Conservation (phyloP, 2,888 invertebrate genomes). For the Lithosia quadra region DNA sequence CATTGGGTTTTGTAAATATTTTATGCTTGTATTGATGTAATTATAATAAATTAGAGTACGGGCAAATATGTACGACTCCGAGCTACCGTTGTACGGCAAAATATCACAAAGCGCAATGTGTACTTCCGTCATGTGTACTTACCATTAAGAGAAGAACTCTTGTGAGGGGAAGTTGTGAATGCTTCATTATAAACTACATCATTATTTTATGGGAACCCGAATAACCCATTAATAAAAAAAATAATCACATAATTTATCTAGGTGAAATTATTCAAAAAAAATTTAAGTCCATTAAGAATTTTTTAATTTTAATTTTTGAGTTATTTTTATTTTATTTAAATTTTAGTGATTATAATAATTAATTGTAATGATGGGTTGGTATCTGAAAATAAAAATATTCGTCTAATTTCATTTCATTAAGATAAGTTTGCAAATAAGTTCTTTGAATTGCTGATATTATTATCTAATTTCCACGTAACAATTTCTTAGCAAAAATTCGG, state of each 20-base stretch:
- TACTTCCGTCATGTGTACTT: neutral
- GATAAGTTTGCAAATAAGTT: neutral
- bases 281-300: neutral
- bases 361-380: too few species aligned
- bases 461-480: neutral
- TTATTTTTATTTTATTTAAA: too few species aligned
- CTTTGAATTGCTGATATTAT: conserved; percentile 3
- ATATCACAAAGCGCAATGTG: neutral
- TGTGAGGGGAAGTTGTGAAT: neutral
- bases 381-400: too few species aligned
- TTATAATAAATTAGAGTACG: neutral
- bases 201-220: neutral
- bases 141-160: neutral
- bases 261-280: neutral
- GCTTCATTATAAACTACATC: neutral
- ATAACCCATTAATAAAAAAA: neutral
- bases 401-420: too few species aligned
- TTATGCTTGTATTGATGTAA: too few species aligned
- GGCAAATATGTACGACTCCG: neutral
- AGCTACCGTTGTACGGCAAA: neutral
- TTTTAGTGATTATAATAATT: too few species aligned
- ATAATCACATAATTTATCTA: neutral
- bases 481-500: conserved; percentile 12
- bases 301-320: too few species aligned
- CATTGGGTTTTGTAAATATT: neutral